A percentile compares a stretch with the other conserved stretches of the same genome.
phyloP scores from a whole-genome alignment of 2,797 vertebrate genomes.

The Etheostoma perlongum region DNA sequence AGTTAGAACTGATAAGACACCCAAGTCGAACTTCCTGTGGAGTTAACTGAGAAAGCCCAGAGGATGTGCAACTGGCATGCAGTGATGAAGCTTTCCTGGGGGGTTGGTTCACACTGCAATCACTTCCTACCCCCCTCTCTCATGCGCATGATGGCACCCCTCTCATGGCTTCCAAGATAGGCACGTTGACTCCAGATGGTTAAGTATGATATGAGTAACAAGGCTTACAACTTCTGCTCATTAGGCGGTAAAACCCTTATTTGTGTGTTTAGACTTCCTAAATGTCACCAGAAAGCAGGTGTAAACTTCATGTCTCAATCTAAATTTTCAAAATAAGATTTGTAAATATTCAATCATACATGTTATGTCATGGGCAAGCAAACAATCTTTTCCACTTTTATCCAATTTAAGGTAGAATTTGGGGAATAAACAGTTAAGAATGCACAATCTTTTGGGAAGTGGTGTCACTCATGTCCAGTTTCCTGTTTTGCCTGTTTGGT shows the following conservation, averaged over 20 bases:
- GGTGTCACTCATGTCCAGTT: slow-evolving; percentile 69
- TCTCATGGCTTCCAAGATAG: slow-evolving; percentile 77
- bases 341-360: neutral
- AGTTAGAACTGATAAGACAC: slow-evolving; percentile 42
- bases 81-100: slow-evolving; percentile 74
- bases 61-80: slow-evolving; percentile 80
- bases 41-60: slow-evolving; percentile 68
- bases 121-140: slow-evolving; percentile 58
- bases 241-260: slow-evolving; percentile 53
- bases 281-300: slow-evolving; percentile 30
- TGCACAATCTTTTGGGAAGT: slow-evolving; percentile 68
- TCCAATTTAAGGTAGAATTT: neutral
- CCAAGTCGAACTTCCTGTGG: slow-evolving; percentile 75
- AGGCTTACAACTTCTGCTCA: slow-evolving; percentile 54
- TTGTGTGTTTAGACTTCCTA: slow-evolving; percentile 42
- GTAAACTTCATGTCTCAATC: neutral
- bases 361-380: neutral
- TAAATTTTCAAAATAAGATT: slow-evolving; percentile 8
- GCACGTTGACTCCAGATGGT: slow-evolving; percentile 88
- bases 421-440: slow-evolving; percentile 70
- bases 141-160: slow-evolving; percentile 45
- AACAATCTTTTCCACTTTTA: neutral
- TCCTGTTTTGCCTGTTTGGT: slow-evolving; percentile 80
- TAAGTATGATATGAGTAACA: slow-evolving; percentile 86
- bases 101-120: slow-evolving; percentile 72